A percentile compares a stretch with the other conserved stretches of the same genome.
phyloP scores from a whole-genome alignment of 1,140 invertebrate genomes.

The Habropoda laboriosa region DNA sequence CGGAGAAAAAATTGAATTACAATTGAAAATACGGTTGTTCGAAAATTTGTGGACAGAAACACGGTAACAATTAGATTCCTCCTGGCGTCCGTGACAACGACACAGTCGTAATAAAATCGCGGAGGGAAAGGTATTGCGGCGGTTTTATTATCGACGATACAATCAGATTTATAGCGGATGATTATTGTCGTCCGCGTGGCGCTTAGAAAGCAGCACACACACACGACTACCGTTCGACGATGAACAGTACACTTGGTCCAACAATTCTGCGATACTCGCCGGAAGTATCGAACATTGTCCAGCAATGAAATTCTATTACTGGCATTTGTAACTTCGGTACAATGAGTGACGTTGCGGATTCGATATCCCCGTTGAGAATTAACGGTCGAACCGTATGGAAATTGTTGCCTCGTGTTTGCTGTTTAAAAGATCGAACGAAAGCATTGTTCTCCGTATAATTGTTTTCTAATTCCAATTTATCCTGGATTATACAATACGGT shows the following conservation, averaged over 20 bases:
- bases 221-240: not conserved
- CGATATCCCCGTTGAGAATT: not conserved
- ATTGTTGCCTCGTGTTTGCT: not conserved
- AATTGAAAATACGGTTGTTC: no score
- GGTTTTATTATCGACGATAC: no score
- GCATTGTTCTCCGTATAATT: not conserved
- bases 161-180: conserved; percentile 7
- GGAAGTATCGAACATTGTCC: not conserved
- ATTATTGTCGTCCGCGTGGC: conserved; percentile 21
- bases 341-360: not conserved
- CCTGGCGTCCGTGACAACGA: no score
- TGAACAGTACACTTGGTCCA: not conserved
- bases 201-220: conserved; percentile 1
- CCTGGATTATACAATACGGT: not conserved
- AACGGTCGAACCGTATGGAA: not conserved
- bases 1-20: no score
- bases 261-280: not conserved
- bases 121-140: not conserved
- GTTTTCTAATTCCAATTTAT: not conserved
- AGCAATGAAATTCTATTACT: conserved; percentile 9
- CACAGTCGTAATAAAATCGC: not conserved
- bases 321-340: not conserved
- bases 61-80: no score
- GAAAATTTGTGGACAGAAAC: no score
- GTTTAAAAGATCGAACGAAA: not conserved